These are phyloP conservation scores for Brassicogethes aeneus DNA, from an alignment of 2,888 invertebrate genomes.

Conservation along the genomic window DNA sequence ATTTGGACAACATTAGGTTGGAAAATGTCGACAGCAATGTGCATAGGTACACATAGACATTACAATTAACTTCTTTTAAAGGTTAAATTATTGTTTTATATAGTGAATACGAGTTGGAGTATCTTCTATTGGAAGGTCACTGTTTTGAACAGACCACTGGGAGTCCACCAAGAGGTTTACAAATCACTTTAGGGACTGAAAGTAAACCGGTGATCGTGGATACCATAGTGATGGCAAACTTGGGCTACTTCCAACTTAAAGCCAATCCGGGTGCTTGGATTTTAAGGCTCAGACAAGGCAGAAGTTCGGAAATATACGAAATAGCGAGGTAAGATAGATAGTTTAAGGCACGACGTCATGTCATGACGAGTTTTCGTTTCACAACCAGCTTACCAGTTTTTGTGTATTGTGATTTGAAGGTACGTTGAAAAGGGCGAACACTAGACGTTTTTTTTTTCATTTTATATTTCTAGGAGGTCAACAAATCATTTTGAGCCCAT, in stretches of 20 bases:
- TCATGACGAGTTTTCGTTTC: too few relatives aligned
- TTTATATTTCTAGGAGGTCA: too few relatives aligned
- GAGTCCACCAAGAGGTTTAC: conserved; percentile 94
- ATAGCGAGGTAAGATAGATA: conserved; percentile 56
- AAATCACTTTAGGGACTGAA: conserved; percentile 85
- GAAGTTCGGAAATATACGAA: conserved; percentile 91
- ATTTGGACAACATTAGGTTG: conserved; percentile 93
- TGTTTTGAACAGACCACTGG: conserved; percentile 89
- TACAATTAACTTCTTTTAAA: conserved; percentile 2
- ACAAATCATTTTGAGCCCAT: too few relatives aligned
- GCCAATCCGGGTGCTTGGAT: conserved; percentile 97
- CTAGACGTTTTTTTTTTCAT: too few relatives aligned
- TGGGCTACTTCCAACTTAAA: conserved; percentile 97
- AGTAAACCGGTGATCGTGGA: conserved; percentile 73
- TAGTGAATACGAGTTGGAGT: conserved; percentile 94
- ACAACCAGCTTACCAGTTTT: too few relatives aligned
- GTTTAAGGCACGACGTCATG: too few relatives aligned
- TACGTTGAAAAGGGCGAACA: too few relatives aligned
- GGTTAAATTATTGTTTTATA: neutral
- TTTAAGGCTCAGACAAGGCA: conserved; percentile 79
- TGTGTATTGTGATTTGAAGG: too few relatives aligned
- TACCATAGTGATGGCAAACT: conserved; percentile 99
- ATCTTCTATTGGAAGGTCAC: conserved; percentile 90
- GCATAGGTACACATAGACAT: conserved; percentile 52
- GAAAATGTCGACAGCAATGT: conserved; percentile 85